Evolutionary conservation across 2,113 vertebrate genomes (phyloP).

Genomic region (Parus major): DNA sequence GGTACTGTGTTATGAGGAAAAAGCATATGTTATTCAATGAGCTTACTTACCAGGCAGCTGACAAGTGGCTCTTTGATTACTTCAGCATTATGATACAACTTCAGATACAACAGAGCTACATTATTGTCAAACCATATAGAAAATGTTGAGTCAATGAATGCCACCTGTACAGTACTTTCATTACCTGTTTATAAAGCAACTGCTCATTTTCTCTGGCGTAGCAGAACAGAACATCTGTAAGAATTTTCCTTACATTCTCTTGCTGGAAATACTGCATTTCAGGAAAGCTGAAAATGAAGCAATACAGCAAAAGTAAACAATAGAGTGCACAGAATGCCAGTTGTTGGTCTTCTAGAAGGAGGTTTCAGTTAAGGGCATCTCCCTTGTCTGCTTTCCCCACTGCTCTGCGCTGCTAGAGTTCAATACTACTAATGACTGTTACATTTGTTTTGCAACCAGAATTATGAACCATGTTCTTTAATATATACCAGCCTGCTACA

Average conservation of each 20-base stretch:
- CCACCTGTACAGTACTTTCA: slow-evolving; percentile 76
- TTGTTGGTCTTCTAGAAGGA: background rate
- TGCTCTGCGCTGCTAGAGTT: background rate
- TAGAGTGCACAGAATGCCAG: background rate
- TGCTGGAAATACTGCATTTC: slow-evolving; percentile 98
- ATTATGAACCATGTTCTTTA: background rate
- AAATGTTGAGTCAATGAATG: slow-evolving; percentile 68
- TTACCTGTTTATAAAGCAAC: slow-evolving; percentile 98
- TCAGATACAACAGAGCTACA: slow-evolving; percentile 59
- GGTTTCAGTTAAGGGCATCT: background rate
- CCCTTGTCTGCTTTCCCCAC: background rate
- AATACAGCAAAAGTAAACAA: slow-evolving; percentile 34
- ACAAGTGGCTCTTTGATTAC: slow-evolving; percentile 67
- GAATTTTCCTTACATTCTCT: slow-evolving; percentile 92
- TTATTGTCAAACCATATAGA: slow-evolving; percentile 68
- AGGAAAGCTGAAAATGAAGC: slow-evolving; percentile 85
- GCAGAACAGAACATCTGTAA: slow-evolving; percentile 98
- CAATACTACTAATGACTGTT: background rate
- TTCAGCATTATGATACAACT: slow-evolving; percentile 65
- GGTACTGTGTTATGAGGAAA: slow-evolving; percentile 35
- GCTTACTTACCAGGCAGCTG: slow-evolving; percentile 51
- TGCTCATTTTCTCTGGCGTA: slow-evolving; percentile 97
- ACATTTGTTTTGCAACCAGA: background rate
- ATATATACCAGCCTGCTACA: background rate
- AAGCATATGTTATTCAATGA: slow-evolving; percentile 63